Percentiles rank a stretch among this genome's conserved stretches.
These are phyloP conservation scores for Tapirus indicus DNA, from an alignment of 2,797 vertebrate species.

Conservation along the genomic window DNA sequence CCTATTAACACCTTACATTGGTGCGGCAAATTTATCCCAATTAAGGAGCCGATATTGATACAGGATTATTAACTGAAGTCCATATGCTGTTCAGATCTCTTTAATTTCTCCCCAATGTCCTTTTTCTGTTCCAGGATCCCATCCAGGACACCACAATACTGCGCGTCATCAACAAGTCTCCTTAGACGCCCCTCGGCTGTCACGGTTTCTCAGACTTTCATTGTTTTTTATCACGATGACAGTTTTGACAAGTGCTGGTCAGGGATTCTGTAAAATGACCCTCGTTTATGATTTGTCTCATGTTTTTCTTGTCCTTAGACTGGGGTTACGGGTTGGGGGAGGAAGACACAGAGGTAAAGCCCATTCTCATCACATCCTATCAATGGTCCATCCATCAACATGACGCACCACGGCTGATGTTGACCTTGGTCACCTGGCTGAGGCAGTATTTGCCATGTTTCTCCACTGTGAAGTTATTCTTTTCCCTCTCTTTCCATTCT, in stretches of 20 bases:
- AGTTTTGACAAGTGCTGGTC: neutral
- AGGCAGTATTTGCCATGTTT: accelerated
- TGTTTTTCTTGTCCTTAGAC: neutral
- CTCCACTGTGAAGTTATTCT: neutral
- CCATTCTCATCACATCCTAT: accelerated
- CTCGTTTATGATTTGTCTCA: accelerated
- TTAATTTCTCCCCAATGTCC: neutral
- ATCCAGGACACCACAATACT: neutral
- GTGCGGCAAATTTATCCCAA: neutral
- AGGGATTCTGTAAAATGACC: neutral
- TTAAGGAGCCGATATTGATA: neutral
- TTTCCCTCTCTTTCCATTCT: no score
- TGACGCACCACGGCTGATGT: accelerated
- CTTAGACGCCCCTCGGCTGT: no score
- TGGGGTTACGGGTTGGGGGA: neutral
- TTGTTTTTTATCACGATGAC: neutral
- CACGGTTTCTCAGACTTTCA: neutral
- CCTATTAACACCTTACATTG: neutral
- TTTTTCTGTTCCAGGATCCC: neutral
- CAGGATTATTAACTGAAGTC: neutral
- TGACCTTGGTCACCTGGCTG: neutral
- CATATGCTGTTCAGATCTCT: neutral
- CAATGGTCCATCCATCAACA: accelerated
- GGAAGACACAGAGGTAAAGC: neutral
- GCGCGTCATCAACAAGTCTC: no score